Percentiles rank a stretch among this genome's conserved stretches.
Evolutionary conservation across 2,113 vertebrate species (phyloP).

Genomic region (Ictidomys tridecemlineatus): DNA sequence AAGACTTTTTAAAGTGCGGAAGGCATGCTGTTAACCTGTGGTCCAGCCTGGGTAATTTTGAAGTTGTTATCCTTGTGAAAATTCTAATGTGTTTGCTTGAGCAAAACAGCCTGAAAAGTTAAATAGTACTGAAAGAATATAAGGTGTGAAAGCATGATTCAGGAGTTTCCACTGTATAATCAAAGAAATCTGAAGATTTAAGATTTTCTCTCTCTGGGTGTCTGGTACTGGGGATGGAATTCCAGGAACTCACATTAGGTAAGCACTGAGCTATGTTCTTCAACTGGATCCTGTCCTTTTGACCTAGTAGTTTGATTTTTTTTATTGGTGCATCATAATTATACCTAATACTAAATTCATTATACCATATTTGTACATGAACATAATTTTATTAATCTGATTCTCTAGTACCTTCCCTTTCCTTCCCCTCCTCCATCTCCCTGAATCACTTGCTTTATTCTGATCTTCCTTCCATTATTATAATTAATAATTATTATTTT

Average conservation of each 20-base stretch:
- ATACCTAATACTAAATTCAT: no score
- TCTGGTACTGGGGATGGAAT: neutral
- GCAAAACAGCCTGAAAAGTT: conserved; percentile 42
- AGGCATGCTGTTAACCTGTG: conserved; percentile 1
- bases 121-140: conserved; percentile 47
- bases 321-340: no score
- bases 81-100: conserved; percentile 49
- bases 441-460: no score
- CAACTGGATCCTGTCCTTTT: conserved; percentile 44
- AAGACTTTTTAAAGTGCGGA: neutral
- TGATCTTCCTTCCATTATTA: no score
- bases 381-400: no score
- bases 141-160: conserved; percentile 14
- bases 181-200: conserved; percentile 58
- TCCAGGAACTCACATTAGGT: neutral
- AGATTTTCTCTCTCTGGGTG: neutral
- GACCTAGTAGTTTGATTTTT: neutral
- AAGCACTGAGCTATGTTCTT: neutral
- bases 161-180: conserved; percentile 50
- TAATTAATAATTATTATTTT: no score
- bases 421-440: no score
- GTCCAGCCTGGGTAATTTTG: neutral
- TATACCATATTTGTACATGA: no score
- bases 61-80: conserved; percentile 61
- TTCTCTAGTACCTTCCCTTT: no score